phyloP scores from a whole-genome alignment of 2,797 vertebrate genomes.

The Thamnophis elegans region DNA sequence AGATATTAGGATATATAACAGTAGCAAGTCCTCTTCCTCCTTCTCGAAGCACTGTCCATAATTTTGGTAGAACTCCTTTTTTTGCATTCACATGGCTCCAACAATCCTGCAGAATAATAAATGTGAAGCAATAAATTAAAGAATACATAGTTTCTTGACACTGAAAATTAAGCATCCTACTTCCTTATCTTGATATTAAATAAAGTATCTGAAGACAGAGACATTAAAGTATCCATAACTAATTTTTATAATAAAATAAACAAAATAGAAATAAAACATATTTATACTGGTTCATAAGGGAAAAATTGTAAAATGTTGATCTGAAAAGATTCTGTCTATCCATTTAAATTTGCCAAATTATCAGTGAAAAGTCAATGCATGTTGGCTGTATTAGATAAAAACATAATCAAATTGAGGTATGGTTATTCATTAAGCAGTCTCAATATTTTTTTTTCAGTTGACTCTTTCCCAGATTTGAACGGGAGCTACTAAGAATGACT shows the following conservation, averaged over 20 bases:
- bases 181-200: not conserved
- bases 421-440: not conserved
- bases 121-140: slow-evolving; percentile 2
- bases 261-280: no score
- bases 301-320: not conserved
- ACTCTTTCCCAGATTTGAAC: not conserved
- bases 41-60: slow-evolving; percentile 85
- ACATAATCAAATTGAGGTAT: not conserved
- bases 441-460: not conserved
- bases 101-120: slow-evolving; percentile 80
- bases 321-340: not conserved
- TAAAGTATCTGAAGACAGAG: not conserved
- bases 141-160: not conserved
- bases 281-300: not conserved
- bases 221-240: not conserved
- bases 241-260: not conserved
- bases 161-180: not conserved
- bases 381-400: not conserved
- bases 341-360: not conserved
- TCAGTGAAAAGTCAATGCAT: not conserved
- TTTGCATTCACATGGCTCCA: slow-evolving; percentile 90
- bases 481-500: not conserved
- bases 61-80: slow-evolving; percentile 92
- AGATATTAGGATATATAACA: slow-evolving; percentile 87
- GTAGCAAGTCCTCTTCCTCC: slow-evolving; percentile 90